These are phyloP conservation scores for Pectinophora gossypiella DNA, from an alignment of 1,140 invertebrate species.

Conservation along the genomic window DNA sequence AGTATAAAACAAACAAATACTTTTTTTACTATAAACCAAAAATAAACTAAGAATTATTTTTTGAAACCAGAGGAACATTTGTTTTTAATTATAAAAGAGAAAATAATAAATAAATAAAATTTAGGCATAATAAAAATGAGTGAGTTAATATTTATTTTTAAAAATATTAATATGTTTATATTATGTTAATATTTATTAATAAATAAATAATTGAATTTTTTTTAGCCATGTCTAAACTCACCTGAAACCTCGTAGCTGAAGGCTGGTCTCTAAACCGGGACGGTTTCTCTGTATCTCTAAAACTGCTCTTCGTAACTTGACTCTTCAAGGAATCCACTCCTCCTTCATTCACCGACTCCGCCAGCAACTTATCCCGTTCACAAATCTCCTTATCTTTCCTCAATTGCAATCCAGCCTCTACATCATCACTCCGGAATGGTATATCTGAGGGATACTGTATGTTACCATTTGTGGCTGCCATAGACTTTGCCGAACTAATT, in stretches of 20 bases:
- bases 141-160: no score
- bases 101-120: no score
- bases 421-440: slow-evolving; percentile 37
- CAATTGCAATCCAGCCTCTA: slow-evolving; percentile 61
- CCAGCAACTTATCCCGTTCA: slow-evolving; percentile 44
- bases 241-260: slow-evolving; percentile 77
- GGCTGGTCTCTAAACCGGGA: slow-evolving; percentile 77
- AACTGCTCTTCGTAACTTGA: slow-evolving; percentile 76
- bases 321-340: slow-evolving; percentile 28
- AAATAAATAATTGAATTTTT: no score
- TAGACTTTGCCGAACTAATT: slow-evolving; percentile 72
- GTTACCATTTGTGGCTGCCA: slow-evolving; percentile 71
- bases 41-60: no score
- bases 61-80: no score
- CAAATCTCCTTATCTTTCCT: slow-evolving; percentile 33
- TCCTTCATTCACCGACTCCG: slow-evolving; percentile 23
- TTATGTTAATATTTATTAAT: no score
- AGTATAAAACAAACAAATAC: no score
- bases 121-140: no score
- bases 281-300: slow-evolving; percentile 77
- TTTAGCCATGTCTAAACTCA: slow-evolving; percentile 30
- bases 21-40: no score
- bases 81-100: no score
- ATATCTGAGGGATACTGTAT: slow-evolving; percentile 59
- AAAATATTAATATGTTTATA: no score